These are phyloP conservation scores for Eupeodes latifasciatus DNA, from an alignment of 2,888 invertebrate genomes.

Conservation along the genomic window DNA sequence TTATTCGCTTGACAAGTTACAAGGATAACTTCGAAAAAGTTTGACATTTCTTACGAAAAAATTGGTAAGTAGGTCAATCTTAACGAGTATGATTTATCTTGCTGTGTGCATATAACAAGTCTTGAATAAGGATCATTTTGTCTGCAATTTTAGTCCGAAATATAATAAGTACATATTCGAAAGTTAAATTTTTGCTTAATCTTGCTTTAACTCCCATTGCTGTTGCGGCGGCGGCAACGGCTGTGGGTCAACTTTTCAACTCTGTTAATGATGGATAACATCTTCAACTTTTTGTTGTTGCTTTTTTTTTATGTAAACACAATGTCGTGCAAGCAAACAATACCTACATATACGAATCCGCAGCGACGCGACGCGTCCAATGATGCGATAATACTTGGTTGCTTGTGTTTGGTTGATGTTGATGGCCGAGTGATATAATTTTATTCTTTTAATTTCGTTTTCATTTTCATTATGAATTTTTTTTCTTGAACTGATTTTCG, in stretches of 20 bases:
- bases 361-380: neutral
- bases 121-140: conserved; percentile 38
- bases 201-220: conserved; percentile 11
- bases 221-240: neutral
- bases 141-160: conserved; percentile 49
- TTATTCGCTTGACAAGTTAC: conserved; percentile 38
- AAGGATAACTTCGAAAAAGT: conserved; percentile 50
- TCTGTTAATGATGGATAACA: conserved; percentile 34
- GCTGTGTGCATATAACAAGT: conserved; percentile 33
- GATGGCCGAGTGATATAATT: conserved; percentile 62
- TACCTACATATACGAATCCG: neutral
- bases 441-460: conserved; percentile 62
- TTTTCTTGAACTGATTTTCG: conserved; percentile 51
- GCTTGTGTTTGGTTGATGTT: neutral
- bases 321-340: conserved; percentile 48
- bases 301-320: conserved; percentile 48
- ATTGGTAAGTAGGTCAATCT: conserved; percentile 62
- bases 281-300: conserved; percentile 19
- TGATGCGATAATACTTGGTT: conserved; percentile 53
- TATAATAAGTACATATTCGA: conserved; percentile 52
- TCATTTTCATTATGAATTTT: conserved; percentile 38
- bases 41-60: conserved; percentile 28
- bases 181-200: conserved; percentile 44
- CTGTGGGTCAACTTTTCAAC: conserved; percentile 5
- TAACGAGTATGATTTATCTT: conserved; percentile 5